Evolutionary conservation across 1,140 invertebrate genomes (phyloP), one percentile per base, ranked within the genome.

Genomic region (Pachyrhynchus sulphureomaculatus): DNA sequence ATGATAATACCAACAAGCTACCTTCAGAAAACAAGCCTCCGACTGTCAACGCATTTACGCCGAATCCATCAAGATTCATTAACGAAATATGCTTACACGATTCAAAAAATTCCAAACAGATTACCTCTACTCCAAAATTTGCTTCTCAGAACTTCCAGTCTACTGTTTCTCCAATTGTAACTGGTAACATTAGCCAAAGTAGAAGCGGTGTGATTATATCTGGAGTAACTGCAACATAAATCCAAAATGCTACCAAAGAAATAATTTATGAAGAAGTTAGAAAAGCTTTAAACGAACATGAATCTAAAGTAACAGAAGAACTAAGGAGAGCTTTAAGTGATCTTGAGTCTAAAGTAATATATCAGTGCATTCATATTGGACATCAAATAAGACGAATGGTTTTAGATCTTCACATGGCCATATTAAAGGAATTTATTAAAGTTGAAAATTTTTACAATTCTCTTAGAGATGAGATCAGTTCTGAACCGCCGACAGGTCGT

Each of bases 381-480:
- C 29, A 54, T 18, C 60, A 63, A 15, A 53, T 65, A 8, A 59
- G 63, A 17, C 41, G 39, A 13, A 62, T 65, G 44, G 12, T 63
- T n/a, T 48, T 65, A 12, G 60, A 68, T 29, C 17, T 68, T 15
- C 63, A 65, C 6, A 60, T 68, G 66, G 54, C 63, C 12, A 62
- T 52, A 45, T 42, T 68, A 9, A 68, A 65, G 36, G 60, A 65
- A 18, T 65, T 64, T 33, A 65, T 68, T n/a, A 68, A 68, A 37
- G 34, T 68, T 15, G 63, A 68, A 32, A 54, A 68, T 42, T 37
- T 36, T 37, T 63, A 17, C 20, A 59, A 64, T 17, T 18, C 29
- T 29, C 26, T 64, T 10, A 54, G 59, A 13, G 54, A 68, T 12
- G 58, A 64, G 32, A 36, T 65, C 5, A 54, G 15, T 6, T 13